Base-by-base conservation (phyloP, 2,888 invertebrate genomes). In the Diaphora mendica region DNA sequence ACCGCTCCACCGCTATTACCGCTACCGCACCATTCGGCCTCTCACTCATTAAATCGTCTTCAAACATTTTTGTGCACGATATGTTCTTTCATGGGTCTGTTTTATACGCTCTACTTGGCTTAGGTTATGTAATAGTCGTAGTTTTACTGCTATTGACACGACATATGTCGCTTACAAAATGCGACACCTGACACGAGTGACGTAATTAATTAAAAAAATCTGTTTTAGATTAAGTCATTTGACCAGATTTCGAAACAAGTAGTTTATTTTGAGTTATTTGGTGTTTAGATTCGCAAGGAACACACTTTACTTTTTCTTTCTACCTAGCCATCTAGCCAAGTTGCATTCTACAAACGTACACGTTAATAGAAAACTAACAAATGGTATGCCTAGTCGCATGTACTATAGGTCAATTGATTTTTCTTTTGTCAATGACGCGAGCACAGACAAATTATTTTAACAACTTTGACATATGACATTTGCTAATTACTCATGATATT, bases 31-130 rank as follows among this genome's bases (percentile, higher is more conserved):
- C 69, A 26, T 70, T 66, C 51, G 67, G 30, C 71, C 67, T 62
- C 59, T 68, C 71, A 13, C 51, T 65, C 42, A 17, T 44, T 33
- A 71, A 71, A 42, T 64, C 62, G 59, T 51, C 39, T 48, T 67
- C 64, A 65, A 65, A 69, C 64, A 68, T 69, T 70, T 73, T 73
- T 73, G 55, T 59, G 62, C 51, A 26, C 64, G 64, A 64, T 26
- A 55, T 70, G 20, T 70, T 26, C 48, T 64, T 51, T 44, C 33
- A 48, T 44, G 13, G 11, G 33, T 59, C 20, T 17, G 42, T 26
- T 55, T 64, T 68, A 67, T 44, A 44, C 67, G 30, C 42, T 48
- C 26, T 7, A 33, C n/a, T 64, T 64, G 64, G 51, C 64, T 70
- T 33, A 44, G 33, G 48, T 70, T 70, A 70, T 70, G 70, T 70